These are phyloP conservation scores for Sinohyriopsis cumingii DNA, from an alignment of 2,888 invertebrate species.

Conservation along the genomic window DNA sequence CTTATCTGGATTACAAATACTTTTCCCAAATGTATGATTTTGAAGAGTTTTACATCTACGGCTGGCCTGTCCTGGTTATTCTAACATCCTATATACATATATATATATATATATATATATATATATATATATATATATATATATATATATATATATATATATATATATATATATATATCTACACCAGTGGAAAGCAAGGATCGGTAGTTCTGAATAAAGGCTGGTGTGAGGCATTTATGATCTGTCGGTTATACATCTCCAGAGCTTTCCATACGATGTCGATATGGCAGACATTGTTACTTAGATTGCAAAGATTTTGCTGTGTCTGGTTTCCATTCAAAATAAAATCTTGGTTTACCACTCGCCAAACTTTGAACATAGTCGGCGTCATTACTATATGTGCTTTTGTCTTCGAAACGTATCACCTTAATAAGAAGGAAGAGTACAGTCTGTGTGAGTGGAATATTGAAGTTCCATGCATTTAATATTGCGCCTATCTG, in stretches of 20 bases:
- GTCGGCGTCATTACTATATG: slow-evolving; percentile 14
- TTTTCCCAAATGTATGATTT: too few relatives aligned
- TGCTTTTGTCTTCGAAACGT: slow-evolving; percentile 8
- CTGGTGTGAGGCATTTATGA: slow-evolving; percentile 27
- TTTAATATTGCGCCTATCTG: slow-evolving; percentile 5
- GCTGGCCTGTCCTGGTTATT: too few relatives aligned
- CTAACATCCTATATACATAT: too few relatives aligned
- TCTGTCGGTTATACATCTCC: slow-evolving; percentile 27
- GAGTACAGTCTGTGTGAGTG: slow-evolving; percentile 14
- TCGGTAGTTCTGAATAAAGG: too few relatives aligned
- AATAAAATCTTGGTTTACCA: slow-evolving; percentile 6
- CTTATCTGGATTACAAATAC: too few relatives aligned
- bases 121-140: too few relatives aligned
- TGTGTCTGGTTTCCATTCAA: slow-evolving; percentile 15
- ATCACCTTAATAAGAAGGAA: slow-evolving; percentile 18
- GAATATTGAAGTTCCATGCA: slow-evolving; percentile 7
- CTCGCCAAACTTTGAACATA: not conserved
- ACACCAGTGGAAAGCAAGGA: too few relatives aligned
- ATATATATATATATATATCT: slow-evolving; percentile 10
- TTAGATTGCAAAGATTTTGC: too few relatives aligned
- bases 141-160: too few relatives aligned
- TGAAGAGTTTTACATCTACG: too few relatives aligned
- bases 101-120: too few relatives aligned
- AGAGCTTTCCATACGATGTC: slow-evolving; percentile 35
- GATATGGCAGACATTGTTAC: slow-evolving; percentile 36